Base-by-base conservation (phyloP, 1,140 invertebrate species). In the Radopholus similis region DNA sequence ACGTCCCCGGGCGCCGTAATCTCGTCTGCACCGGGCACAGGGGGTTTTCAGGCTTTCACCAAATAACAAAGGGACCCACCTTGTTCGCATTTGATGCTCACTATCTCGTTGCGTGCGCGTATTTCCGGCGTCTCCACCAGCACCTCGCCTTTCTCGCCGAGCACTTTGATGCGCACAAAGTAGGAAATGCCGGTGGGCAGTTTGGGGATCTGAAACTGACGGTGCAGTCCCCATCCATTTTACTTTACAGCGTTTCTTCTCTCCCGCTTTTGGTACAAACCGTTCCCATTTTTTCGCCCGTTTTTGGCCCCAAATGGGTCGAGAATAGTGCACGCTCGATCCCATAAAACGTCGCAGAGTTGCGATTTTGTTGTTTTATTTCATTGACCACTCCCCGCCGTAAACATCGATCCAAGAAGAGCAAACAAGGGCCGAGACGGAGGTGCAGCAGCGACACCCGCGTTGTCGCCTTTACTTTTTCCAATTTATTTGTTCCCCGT, bases 71-170 rank as follows among this genome's bases (percentile, higher is more conserved):
- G n/a, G n/a, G n/a, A n/a, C n/a, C n/a, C n/a, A n/a, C n/a, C n/a
- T n/a, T n/a, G 66, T 35, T 77, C 81, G 66, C 79, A 81, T 59
- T 75, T 72, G 53, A 82, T 83, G 40, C 74, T 75, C 28, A 83
- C 81, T 49, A 83, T 80, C 70, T 81, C 79, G 59, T 81, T 83
- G 37, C 73, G 47, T 6, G 79, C 79, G 21, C 78, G 71, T 58
- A 81, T 81, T 64, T 81, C 79, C 34, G 81, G 81, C 21, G 79
- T 81, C 53, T 81, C 79, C 18, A 81, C 81, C 9, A 81, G 63
- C 23, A 81, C 75, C 59, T 82, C 74, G 57, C 80, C 80, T 38
- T 83, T 77, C 4, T 74, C 67, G 9, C 81, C 79, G 11, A 81
- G 66, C 13, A 81, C 79, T 65, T 81, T 81, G 44, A 81, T 81